These are phyloP conservation scores for Oasisia sp. DNA, from an alignment of 2,888 invertebrate genomes.

Conservation along the genomic window DNA sequence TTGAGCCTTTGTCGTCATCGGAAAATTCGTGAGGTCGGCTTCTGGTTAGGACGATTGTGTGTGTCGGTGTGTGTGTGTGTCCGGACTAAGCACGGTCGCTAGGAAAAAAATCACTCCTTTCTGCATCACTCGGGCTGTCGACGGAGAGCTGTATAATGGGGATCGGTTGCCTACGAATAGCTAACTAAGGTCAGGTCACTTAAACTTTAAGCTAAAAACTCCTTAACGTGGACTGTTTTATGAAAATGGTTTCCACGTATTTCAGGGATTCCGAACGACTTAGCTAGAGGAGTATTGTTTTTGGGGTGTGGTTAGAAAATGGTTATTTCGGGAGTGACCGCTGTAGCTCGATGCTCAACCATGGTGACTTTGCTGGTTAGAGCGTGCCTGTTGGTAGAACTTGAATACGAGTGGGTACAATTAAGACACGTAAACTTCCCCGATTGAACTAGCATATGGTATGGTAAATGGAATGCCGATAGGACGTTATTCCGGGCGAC, in stretches of 20 bases:
- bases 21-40: slow-evolving; percentile 21
- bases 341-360: background rate
- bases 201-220: background rate
- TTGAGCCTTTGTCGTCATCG: background rate
- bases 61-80: background rate
- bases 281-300: background rate
- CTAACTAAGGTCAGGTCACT: background rate
- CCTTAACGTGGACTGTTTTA: background rate
- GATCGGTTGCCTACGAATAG: background rate
- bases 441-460: no score
- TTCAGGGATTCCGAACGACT: background rate
- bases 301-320: background rate
- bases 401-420: background rate
- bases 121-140: background rate
- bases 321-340: background rate
- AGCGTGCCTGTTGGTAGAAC: background rate
- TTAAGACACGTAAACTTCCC: background rate
- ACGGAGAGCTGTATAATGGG: background rate
- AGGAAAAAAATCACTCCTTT: background rate
- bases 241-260: background rate
- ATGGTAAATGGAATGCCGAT: background rate
- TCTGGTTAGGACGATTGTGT: background rate
- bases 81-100: background rate
- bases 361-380: background rate
- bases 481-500: background rate